Conservation (phyloP, 2,888 invertebrate species). For the Stenchaetothrips biformis region DNA sequence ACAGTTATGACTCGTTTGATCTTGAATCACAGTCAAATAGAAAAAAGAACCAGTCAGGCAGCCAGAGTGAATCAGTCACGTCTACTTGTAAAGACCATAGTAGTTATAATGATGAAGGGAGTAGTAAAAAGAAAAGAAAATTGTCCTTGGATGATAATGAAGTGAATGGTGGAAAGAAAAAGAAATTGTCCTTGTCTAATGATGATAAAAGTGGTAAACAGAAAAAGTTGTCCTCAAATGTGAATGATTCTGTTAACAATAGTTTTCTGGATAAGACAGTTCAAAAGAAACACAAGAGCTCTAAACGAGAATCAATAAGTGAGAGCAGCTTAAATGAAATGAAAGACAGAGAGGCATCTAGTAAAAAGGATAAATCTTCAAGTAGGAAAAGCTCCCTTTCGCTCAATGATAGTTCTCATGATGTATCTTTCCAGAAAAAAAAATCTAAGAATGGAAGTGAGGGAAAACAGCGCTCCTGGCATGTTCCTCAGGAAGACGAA, state of each 20-base stretch:
- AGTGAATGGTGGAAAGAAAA: neutral
- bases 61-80: neutral
- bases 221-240: neutral
- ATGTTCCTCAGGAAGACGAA: neutral
- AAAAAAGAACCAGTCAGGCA: neutral
- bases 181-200: neutral
- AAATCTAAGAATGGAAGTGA: too few species aligned
- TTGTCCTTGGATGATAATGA: neutral
- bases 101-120: neutral
- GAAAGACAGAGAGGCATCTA: too few species aligned
- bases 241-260: neutral
- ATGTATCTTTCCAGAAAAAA: too few species aligned
- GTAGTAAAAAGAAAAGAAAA: neutral
- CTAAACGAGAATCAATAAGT: neutral
- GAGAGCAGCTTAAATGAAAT: too few species aligned
- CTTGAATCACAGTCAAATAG: neutral
- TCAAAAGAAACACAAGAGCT: neutral
- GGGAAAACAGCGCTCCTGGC: neutral
- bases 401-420: too few species aligned
- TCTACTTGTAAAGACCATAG: neutral
- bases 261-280: neutral
- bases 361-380: too few species aligned
- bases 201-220: neutral
- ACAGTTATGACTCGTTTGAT: too few species aligned
- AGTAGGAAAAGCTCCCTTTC: too few species aligned